These are phyloP conservation scores for Lordiphosa andalusiaca DNA, from an alignment of 2,888 invertebrate genomes.

Conservation along the genomic window DNA sequence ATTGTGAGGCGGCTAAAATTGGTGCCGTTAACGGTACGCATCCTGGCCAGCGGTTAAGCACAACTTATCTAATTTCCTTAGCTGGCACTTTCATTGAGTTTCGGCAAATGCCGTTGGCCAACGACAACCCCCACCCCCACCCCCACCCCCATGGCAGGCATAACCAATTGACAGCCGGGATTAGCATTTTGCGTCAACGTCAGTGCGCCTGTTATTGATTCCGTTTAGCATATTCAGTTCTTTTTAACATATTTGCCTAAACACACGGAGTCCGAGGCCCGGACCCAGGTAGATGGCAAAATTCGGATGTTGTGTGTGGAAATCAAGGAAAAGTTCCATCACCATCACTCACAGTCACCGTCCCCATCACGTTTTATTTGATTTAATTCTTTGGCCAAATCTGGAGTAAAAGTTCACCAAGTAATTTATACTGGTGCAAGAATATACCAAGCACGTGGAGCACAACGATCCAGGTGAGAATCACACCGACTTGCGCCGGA, in stretches of 20 bases:
- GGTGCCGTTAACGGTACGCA: conserved; percentile 41
- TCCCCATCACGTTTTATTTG: conserved; percentile 62
- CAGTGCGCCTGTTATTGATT: conserved; percentile 44
- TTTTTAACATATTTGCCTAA: conserved; percentile 55
- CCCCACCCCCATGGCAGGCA: too few species aligned
- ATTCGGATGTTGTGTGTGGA: conserved; percentile 40
- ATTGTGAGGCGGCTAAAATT: conserved; percentile 50
- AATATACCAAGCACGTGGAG: conserved; percentile 53
- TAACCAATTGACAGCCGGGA: conserved; percentile 7
- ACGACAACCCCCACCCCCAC: too few species aligned
- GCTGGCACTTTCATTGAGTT: conserved; percentile 40
- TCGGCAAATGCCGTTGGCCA: conserved; percentile 43
- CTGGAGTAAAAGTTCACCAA: conserved; percentile 68
- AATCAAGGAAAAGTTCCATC: conserved; percentile 67
- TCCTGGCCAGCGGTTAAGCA: neutral
- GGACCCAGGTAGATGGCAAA: conserved; percentile 16
- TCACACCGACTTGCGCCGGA: neutral
- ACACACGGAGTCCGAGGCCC: conserved; percentile 10
- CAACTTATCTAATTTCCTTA: conserved; percentile 59
- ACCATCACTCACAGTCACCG: conserved; percentile 24
- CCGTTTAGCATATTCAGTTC: conserved; percentile 57
- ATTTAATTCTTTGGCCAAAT: conserved; percentile 54
- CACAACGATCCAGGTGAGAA: conserved; percentile 15
- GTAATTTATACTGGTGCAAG: conserved; percentile 53
- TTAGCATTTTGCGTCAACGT: conserved; percentile 55